Conservation (phyloP, 1,140 invertebrate species). For the Chionoecetes opilio region DNA sequence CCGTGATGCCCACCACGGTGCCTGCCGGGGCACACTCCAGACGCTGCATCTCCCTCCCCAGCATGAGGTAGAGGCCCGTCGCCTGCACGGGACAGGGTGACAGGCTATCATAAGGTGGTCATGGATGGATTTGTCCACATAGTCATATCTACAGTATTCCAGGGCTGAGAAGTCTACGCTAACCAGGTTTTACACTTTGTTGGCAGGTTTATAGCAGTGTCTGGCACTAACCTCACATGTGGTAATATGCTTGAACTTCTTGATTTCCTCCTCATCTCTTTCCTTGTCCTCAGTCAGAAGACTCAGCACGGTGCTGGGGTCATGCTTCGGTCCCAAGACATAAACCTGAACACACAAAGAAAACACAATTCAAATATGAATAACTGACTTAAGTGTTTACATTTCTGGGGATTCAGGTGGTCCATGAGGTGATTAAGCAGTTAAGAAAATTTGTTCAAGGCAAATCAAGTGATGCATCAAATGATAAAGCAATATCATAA, state of each 20-base stretch:
- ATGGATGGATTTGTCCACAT: not conserved
- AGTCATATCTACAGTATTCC: not conserved
- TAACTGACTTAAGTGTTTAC: not conserved
- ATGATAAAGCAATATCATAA: not conserved
- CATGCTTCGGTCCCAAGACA: slow-evolving; percentile 95
- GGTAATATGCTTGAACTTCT: slow-evolving; percentile 85
- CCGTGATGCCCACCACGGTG: slow-evolving; percentile 95
- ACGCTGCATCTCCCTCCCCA: slow-evolving; percentile 95
- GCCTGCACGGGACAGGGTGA: slow-evolving; percentile 86
- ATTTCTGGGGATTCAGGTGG: not conserved
- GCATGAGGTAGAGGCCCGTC: slow-evolving; percentile 93
- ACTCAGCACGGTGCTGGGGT: slow-evolving; percentile 87
- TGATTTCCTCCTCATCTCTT: slow-evolving; percentile 65
- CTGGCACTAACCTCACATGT: slow-evolving; percentile 82
- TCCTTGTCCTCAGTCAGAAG: slow-evolving; percentile 56
- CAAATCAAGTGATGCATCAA: not conserved
- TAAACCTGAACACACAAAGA: slow-evolving; percentile 85
- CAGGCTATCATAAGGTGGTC: too few relatives aligned
- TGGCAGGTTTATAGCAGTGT: not conserved
- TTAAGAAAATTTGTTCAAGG: not conserved
- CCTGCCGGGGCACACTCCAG: slow-evolving; percentile 93
- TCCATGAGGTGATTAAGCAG: not conserved
- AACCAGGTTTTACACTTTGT: too few relatives aligned
- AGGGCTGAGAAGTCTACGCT: not conserved
- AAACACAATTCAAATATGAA: not conserved